Conservation (phyloP, 2,797 vertebrate genomes). For the Hyperoplus lanceolatus region DNA sequence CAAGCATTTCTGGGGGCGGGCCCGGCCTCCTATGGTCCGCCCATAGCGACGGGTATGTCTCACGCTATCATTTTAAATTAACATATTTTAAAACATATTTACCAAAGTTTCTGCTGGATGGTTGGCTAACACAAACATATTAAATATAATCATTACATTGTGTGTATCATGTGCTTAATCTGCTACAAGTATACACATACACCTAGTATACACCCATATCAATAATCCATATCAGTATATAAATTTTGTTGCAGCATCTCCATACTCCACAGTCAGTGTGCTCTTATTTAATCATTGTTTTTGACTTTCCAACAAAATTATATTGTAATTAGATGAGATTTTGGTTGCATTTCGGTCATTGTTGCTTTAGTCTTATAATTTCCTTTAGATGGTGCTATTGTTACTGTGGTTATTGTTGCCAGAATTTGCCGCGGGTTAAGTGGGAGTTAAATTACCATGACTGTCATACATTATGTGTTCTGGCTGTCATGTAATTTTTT, state of each 20-base stretch:
- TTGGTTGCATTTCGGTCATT: background rate
- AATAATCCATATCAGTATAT: background rate
- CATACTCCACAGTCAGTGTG: background rate
- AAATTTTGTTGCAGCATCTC: background rate
- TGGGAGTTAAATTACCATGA: constrained; percentile 27
- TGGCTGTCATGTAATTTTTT: constrained; percentile 40
- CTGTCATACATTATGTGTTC: constrained; percentile 43
- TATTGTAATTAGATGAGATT: background rate
- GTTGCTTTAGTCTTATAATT: background rate
- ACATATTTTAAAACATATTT: background rate
- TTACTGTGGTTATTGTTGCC: background rate
- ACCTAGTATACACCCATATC: background rate
- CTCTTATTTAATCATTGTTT: background rate
- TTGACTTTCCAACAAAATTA: background rate
- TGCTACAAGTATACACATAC: too few relatives aligned
- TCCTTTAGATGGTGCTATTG: constrained; percentile 20
- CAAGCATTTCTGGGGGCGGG: too few relatives aligned
- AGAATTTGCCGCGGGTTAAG: constrained; percentile 22
- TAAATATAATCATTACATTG: background rate
- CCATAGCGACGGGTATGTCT: too few relatives aligned
- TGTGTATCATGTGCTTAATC: background rate
- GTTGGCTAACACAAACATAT: background rate
- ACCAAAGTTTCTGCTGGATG: background rate
- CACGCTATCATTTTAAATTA: background rate
- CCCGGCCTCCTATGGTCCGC: too few relatives aligned